A percentile compares a stretch with the other conserved stretches of the same genome.
phyloP scores from a whole-genome alignment of 2,888 invertebrate genomes.

The Steinernema carpocapsae region DNA sequence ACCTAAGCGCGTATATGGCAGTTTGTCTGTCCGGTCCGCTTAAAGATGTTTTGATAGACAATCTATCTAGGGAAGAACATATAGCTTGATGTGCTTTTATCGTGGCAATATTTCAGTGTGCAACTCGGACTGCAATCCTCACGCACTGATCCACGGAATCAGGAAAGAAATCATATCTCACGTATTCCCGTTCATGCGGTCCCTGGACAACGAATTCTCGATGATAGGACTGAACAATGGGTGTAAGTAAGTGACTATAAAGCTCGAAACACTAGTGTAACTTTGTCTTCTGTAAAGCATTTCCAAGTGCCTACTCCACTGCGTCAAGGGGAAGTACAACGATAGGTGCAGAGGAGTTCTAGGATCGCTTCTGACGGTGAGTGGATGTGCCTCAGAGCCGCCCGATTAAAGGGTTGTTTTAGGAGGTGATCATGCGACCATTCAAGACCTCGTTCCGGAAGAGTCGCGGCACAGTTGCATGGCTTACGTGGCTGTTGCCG shows the following conservation, averaged over 20 bases:
- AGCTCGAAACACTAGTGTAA: too few species aligned
- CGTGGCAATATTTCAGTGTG: not conserved
- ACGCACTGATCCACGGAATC: not conserved
- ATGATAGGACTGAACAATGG: not conserved
- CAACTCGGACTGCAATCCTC: not conserved
- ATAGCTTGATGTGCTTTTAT: too few species aligned
- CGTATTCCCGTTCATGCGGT: not conserved
- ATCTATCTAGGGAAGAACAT: too few species aligned
- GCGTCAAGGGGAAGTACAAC: constrained; percentile 10
- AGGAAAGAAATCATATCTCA: not conserved
- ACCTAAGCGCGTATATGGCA: too few species aligned
- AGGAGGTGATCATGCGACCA: not conserved
- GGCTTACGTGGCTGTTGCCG: not conserved
- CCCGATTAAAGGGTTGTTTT: too few species aligned
- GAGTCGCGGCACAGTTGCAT: not conserved
- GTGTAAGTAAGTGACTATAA: not conserved
- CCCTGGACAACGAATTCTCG: not conserved
- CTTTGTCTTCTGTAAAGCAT: not conserved
- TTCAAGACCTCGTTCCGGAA: not conserved
- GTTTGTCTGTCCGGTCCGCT: too few species aligned
- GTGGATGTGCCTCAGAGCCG: too few species aligned
- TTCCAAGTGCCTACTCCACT: not conserved
- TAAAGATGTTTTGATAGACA: too few species aligned
- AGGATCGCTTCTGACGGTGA: not conserved
- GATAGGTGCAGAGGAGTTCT: not conserved